Evolutionary conservation across 2,113 vertebrate species (phyloP).

Genomic region (Apteryx owenii): DNA sequence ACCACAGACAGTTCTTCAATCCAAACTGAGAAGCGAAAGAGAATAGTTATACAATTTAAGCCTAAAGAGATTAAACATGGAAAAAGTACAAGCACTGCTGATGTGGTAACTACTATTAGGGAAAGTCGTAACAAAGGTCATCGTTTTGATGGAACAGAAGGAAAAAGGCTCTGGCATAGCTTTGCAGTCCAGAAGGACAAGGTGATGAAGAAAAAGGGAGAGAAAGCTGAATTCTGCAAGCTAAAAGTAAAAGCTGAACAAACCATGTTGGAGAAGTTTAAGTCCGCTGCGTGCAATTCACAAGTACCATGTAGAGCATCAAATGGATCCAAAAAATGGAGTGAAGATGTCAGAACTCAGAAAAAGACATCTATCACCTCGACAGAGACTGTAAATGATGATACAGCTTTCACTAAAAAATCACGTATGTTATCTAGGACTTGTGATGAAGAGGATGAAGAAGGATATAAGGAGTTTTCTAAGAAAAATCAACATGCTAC

Average conservation of each 20-base stretch:
- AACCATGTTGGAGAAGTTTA: conserved; percentile 50
- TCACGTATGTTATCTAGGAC: background rate
- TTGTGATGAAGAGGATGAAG: conserved; percentile 36
- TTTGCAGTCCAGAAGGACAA: conserved; percentile 59
- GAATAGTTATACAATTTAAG: conserved; percentile 68
- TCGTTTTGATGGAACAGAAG: background rate
- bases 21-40: conserved; percentile 36
- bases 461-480: background rate
- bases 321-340: background rate
- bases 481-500: background rate
- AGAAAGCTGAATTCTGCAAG: conserved; percentile 27
- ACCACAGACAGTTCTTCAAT: background rate
- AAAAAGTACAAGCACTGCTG: conserved; percentile 4
- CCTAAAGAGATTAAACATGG: conserved; percentile 56
- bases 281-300: background rate
- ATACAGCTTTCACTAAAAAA: background rate
- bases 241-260: conserved; percentile 45
- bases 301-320: conserved; percentile 14
- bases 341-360: conserved; percentile 50
- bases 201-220: conserved; percentile 49
- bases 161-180: conserved; percentile 40
- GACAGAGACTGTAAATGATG: background rate
- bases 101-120: background rate
- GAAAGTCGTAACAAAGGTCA: background rate
- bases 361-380: background rate